phyloP scores from a whole-genome alignment of 2,888 invertebrate species.

The Drosophila phalerata region DNA sequence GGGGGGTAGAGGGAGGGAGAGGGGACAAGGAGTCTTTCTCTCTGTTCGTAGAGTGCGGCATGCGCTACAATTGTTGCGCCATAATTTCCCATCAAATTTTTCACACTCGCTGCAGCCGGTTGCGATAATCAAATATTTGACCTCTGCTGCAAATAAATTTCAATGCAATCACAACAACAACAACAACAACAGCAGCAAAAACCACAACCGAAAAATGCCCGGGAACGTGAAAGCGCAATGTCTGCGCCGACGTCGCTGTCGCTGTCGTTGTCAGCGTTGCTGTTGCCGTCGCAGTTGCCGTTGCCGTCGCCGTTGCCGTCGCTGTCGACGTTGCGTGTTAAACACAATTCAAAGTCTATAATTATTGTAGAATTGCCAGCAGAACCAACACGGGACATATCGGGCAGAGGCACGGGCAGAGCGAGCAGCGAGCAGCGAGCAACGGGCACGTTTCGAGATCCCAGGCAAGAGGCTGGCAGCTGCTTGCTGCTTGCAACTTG shows the following conservation, averaged over 20 bases:
- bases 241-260: constrained; percentile 42
- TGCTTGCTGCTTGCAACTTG: constrained; percentile 24
- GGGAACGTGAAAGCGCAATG: constrained; percentile 74
- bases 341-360: constrained; percentile 84
- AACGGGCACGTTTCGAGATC: constrained; percentile 55
- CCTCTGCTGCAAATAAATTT: constrained; percentile 83
- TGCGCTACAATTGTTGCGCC: constrained; percentile 78
- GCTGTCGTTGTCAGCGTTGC: constrained; percentile 28
- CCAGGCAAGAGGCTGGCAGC: constrained; percentile 57
- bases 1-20: neutral
- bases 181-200: constrained; percentile 51
- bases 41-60: constrained; percentile 20
- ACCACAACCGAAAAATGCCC: constrained; percentile 50
- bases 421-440: constrained; percentile 19
- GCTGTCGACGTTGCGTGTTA: constrained; percentile 83
- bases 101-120: constrained; percentile 72
- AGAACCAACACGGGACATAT: constrained; percentile 69
- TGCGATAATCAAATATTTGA: constrained; percentile 84
- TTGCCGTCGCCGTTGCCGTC: constrained; percentile 36
- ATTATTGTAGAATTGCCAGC: constrained; percentile 83
- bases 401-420: neutral
- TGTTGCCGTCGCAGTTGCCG: constrained; percentile 21
- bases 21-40: constrained; percentile 1
- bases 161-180: constrained; percentile 71
- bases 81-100: constrained; percentile 82